Conservation (phyloP, 2,113 vertebrate species). For the Corythaeola cristata region DNA sequence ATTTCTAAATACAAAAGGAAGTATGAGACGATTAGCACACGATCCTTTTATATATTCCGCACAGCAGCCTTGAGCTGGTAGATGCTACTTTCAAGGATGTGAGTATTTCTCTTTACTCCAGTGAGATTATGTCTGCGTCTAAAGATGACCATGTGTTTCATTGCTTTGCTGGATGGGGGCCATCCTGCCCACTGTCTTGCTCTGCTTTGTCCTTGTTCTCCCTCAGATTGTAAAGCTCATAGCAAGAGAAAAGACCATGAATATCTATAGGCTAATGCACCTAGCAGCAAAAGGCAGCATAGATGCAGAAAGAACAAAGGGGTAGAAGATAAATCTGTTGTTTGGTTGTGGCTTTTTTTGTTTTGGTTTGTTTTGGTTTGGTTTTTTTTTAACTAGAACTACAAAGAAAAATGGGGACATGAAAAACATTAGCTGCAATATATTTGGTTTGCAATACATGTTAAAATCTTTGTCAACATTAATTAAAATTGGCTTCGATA, state of each 20-base stretch:
- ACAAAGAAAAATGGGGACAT: not conserved
- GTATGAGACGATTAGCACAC: not conserved
- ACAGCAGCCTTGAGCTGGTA: not conserved
- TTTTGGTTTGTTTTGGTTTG: no score
- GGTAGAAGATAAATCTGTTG: not conserved
- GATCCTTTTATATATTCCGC: not conserved
- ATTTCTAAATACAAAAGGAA: slow-evolving; percentile 12
- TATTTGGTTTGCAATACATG: slow-evolving; percentile 25
- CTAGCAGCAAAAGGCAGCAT: not conserved
- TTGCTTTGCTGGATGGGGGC: not conserved
- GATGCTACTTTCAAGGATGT: not conserved
- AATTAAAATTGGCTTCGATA: slow-evolving; percentile 40
- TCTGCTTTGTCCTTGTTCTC: not conserved
- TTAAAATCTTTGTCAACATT: slow-evolving; percentile 62
- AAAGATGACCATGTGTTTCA: not conserved
- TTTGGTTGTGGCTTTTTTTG: not conserved
- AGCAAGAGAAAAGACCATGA: not conserved
- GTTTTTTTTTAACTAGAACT: not conserved
- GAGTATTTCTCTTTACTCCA: not conserved
- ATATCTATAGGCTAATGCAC: not conserved
- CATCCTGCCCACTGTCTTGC: not conserved
- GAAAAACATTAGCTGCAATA: slow-evolving; percentile 27
- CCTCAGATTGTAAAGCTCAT: not conserved
- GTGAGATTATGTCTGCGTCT: not conserved
- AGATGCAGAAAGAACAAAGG: not conserved